These are phyloP conservation scores for Mellilla xanthometata DNA, from an alignment of 2,888 invertebrate genomes.

Conservation along the genomic window DNA sequence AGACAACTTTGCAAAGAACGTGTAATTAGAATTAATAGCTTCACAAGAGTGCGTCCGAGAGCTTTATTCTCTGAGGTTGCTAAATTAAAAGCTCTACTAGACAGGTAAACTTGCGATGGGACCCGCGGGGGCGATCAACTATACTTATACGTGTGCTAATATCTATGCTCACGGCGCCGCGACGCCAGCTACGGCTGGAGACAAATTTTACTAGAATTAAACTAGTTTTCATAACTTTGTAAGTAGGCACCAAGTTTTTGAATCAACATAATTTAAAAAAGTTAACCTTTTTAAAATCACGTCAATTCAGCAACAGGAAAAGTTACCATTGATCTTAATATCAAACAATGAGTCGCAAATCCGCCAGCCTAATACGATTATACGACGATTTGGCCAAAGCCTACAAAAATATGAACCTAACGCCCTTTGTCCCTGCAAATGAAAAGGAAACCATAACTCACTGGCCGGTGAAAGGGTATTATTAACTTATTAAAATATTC, in stretches of 20 bases:
- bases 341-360: slow-evolving; percentile 16
- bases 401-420: slow-evolving; percentile 28
- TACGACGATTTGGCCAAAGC: slow-evolving; percentile 10
- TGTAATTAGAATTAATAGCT: slow-evolving; percentile 2
- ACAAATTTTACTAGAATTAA: slow-evolving; percentile 52
- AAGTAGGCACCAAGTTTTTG: too few relatives aligned
- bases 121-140: slow-evolving; percentile 61
- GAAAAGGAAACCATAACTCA: slow-evolving; percentile 49
- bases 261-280: too few relatives aligned
- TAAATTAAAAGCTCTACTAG: slow-evolving; percentile 42
- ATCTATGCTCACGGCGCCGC: slow-evolving; percentile 49
- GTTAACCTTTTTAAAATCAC: too few relatives aligned
- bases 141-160: slow-evolving; percentile 61
- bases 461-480: slow-evolving; percentile 43
- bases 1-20: slow-evolving; percentile 1
- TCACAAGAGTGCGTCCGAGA: slow-evolving; percentile 2
- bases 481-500: slow-evolving; percentile 65
- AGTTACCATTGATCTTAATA: slow-evolving; percentile 1
- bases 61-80: slow-evolving; percentile 31
- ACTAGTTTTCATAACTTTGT: slow-evolving; percentile 47
- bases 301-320: too few relatives aligned
- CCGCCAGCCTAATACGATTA: slow-evolving; percentile 12
- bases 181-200: slow-evolving; percentile 56
- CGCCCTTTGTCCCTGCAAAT: slow-evolving; percentile 41
- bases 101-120: slow-evolving; percentile 55